Percentiles rank a stretch among this genome's conserved stretches.
phyloP scores from a whole-genome alignment of 2,113 vertebrate species.

The Notothenia rossii region DNA sequence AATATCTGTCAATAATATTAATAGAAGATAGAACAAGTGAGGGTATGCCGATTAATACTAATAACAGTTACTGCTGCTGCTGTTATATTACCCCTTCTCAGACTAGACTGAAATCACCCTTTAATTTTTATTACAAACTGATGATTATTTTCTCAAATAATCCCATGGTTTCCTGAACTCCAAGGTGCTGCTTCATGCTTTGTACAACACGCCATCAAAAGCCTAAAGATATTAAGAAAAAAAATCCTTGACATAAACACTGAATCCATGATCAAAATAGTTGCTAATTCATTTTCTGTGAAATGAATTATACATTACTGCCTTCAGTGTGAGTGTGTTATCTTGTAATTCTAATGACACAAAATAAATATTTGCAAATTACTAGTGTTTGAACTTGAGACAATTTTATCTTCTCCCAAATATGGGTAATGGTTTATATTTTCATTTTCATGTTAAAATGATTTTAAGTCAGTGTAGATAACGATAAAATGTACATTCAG shows the following conservation, averaged over 20 bases:
- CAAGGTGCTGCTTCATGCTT: neutral
- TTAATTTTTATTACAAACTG: neutral
- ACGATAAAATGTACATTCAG: neutral
- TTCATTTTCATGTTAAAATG: neutral
- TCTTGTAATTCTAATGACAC: neutral
- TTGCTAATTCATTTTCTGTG: neutral
- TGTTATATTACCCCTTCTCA: neutral
- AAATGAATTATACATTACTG: neutral
- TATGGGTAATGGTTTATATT: neutral
- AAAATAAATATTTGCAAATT: neutral
- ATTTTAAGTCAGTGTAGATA: neutral
- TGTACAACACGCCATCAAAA: neutral
- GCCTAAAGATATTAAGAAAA: neutral
- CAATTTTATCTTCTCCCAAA: neutral
- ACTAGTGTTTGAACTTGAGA: neutral
- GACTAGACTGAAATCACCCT: neutral
- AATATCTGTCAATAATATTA: neutral
- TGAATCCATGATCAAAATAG: neutral
- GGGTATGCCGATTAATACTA: neutral
- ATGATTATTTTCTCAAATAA: neutral
- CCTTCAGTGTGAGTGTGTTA: neutral
- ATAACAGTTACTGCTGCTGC: neutral
- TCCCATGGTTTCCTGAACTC: neutral
- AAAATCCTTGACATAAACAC: neutral
- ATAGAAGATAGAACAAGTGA: neutral